Evolutionary conservation across 2,797 vertebrate genomes (phyloP).

Genomic region (Psittacula derbiana): DNA sequence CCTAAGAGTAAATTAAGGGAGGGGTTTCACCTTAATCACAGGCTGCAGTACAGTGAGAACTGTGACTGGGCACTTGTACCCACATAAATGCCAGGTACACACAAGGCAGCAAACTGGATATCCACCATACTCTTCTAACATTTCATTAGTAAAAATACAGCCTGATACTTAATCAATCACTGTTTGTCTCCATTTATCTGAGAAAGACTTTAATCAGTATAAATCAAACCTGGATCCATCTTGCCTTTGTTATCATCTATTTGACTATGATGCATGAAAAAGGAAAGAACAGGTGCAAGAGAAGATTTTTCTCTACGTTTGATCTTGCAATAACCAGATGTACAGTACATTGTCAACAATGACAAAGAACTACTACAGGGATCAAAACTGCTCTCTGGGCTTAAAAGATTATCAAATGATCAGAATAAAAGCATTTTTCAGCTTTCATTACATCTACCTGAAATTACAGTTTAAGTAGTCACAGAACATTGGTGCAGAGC

Average conservation of each 20-base stretch:
- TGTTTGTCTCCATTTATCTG: neutral
- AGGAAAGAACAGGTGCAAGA: neutral
- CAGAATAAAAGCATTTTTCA: constrained; percentile 5
- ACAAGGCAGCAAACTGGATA: neutral
- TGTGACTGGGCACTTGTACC: too few species aligned
- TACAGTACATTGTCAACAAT: neutral
- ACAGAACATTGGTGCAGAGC: neutral
- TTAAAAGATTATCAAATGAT: constrained; percentile 24
- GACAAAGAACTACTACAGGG: neutral
- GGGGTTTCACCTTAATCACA: neutral
- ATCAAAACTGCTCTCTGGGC: neutral
- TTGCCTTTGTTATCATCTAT: neutral
- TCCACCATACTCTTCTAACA: neutral
- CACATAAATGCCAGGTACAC: neutral
- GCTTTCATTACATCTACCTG: neutral
- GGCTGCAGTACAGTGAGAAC: neutral
- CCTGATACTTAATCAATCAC: neutral
- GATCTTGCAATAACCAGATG: neutral
- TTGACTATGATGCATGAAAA: neutral
- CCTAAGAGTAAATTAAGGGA: neutral
- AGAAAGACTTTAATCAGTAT: neutral
- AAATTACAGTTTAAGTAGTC: neutral
- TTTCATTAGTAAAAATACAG: neutral
- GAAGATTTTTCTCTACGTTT: neutral
- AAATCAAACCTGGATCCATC: neutral